A percentile compares a stretch with the other conserved stretches of the same genome.
Conservation (phyloP, 2,113 vertebrate genomes). For the Tyto alba region DNA sequence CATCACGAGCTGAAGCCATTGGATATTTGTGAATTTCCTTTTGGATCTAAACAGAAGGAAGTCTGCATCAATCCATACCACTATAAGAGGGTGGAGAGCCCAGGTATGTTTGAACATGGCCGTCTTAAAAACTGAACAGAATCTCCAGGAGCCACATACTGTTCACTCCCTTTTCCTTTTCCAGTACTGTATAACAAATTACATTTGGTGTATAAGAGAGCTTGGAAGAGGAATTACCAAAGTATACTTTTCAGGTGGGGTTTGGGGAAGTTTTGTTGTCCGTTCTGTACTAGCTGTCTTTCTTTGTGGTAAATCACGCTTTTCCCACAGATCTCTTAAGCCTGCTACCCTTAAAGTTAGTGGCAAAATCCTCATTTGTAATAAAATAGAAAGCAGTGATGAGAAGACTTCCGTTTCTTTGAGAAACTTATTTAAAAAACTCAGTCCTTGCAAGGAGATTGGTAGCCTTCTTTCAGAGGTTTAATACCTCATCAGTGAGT, state of each 20-base stretch:
- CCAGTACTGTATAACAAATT: neutral
- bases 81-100: slow-evolving; percentile 98
- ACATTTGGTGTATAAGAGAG: neutral
- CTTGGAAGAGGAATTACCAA: neutral
- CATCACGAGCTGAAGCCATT: slow-evolving; percentile 97
- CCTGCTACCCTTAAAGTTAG: neutral
- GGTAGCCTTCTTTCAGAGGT: neutral
- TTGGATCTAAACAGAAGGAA: slow-evolving; percentile 99
- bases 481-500: neutral
- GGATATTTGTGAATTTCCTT: slow-evolving; percentile 98
- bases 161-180: neutral
- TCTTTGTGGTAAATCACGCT: neutral
- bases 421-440: neutral
- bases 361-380: neutral
- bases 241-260: neutral
- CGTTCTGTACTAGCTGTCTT: neutral
- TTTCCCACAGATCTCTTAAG: neutral
- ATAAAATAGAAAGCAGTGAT: neutral
- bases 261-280: neutral
- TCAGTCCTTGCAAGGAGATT: neutral
- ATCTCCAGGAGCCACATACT: neutral
- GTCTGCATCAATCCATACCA: slow-evolving; percentile 99
- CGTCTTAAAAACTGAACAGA: neutral
- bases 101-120: slow-evolving; percentile 74
- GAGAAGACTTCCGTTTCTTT: neutral